These are phyloP conservation scores for Hafferia zeledoni DNA, from an alignment of 2,797 vertebrate genomes.

Conservation along the genomic window DNA sequence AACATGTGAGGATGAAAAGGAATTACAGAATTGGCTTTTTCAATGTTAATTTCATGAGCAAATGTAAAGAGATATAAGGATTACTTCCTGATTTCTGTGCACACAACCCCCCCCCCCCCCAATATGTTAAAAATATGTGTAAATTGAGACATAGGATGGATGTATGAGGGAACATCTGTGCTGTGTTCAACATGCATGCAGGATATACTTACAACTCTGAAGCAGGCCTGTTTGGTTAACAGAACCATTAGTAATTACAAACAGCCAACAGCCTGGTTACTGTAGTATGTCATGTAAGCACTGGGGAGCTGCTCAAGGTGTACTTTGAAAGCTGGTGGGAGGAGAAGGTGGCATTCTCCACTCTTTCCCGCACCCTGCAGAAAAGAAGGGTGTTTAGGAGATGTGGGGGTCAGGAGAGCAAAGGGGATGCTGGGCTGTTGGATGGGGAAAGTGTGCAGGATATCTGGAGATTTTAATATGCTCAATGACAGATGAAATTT, in stretches of 20 bases:
- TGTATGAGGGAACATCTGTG: background rate
- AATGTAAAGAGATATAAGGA: background rate
- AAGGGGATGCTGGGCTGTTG: background rate
- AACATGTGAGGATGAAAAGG: background rate
- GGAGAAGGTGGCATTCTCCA: background rate
- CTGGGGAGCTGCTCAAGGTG: background rate
- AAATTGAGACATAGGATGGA: background rate
- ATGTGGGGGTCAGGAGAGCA: background rate
- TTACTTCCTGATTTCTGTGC: background rate
- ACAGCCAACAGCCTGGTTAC: background rate
- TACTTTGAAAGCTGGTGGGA: background rate
- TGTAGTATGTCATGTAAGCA: too few relatives aligned
- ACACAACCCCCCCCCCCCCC: too few relatives aligned
- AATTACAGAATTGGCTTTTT: background rate
- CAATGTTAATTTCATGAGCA: background rate
- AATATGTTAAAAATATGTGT: background rate
- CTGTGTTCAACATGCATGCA: background rate
- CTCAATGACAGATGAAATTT: background rate
- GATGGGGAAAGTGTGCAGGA: background rate
- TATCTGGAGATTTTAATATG: background rate
- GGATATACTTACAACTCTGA: background rate
- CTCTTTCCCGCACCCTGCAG: background rate
- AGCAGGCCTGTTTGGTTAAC: background rate
- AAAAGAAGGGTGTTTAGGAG: background rate
- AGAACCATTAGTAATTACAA: fast-evolving